A percentile compares a stretch with the other conserved stretches of the same genome.
Conservation (phyloP, 2,113 vertebrate genomes). For the Delphinus delphis region DNA sequence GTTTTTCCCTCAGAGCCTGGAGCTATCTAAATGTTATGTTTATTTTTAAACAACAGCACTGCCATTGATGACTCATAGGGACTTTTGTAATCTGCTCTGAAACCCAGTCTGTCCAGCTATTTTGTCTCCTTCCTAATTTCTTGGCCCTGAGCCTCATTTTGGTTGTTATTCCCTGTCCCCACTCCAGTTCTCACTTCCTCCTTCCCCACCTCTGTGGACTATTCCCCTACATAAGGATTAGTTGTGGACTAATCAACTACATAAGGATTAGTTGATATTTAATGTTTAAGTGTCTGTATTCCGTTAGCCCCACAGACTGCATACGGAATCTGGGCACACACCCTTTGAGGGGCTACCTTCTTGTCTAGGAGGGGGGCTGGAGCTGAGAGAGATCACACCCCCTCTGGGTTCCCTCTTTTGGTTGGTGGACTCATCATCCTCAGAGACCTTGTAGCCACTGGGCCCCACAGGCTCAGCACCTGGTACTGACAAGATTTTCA, state of each 20-base stretch:
- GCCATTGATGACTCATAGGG: conserved; percentile 37
- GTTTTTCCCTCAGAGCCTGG: background rate
- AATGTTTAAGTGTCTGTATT: background rate
- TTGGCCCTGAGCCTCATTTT: conserved; percentile 16
- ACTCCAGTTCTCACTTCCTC: background rate
- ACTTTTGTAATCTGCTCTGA: conserved; percentile 38
- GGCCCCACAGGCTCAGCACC: background rate
- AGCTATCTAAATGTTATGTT: conserved; percentile 29
- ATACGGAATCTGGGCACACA: background rate
- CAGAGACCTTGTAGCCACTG: background rate
- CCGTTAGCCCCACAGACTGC: background rate
- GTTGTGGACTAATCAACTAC: background rate
- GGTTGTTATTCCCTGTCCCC: background rate
- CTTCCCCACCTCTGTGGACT: background rate
- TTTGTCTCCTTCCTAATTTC: background rate
- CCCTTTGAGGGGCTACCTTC: background rate
- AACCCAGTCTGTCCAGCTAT: background rate
- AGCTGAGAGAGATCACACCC: background rate
- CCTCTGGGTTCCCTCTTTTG: background rate
- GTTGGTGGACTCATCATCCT: background rate
- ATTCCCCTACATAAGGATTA: background rate
- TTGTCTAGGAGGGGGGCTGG: background rate
- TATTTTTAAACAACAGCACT: conserved; percentile 51
- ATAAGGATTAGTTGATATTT: background rate
- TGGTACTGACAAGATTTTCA: background rate